phyloP scores from a whole-genome alignment of 1,140 invertebrate genomes.

The Trinorchestia longiramus region DNA sequence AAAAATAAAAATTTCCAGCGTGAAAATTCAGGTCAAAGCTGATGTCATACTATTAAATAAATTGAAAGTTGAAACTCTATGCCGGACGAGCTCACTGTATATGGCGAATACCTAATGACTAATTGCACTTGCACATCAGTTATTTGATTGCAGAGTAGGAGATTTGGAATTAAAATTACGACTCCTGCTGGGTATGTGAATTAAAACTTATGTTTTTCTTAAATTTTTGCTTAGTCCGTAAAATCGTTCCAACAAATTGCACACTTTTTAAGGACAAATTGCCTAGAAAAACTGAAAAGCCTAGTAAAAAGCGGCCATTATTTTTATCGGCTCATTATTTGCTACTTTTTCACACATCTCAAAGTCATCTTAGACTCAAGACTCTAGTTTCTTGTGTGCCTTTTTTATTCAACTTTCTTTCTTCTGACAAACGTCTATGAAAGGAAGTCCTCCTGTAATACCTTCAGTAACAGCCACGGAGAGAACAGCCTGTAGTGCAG shows the following conservation, averaged over 20 bases:
- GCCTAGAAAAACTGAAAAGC: too few relatives aligned
- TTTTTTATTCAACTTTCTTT: neutral
- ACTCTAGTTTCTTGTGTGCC: neutral
- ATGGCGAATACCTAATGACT: neutral
- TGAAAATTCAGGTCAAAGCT: neutral
- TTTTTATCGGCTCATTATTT: neutral
- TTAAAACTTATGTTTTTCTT: neutral
- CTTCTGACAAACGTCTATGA: neutral
- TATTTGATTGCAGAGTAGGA: neutral
- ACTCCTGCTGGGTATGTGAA: too few relatives aligned
- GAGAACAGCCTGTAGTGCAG: neutral
- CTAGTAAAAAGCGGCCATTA: neutral
- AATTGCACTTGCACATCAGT: neutral
- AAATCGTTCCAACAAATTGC: too few relatives aligned
- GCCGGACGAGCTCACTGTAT: too few relatives aligned
- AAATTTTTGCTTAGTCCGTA: neutral
- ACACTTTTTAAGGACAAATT: too few relatives aligned
- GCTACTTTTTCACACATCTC: neutral
- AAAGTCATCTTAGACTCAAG: neutral
- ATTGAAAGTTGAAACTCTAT: too few relatives aligned
- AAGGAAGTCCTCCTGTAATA: neutral
- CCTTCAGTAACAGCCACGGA: neutral
- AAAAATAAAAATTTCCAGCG: neutral
- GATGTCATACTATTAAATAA: too few relatives aligned
- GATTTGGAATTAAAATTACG: neutral